Conservation (phyloP, 2,888 invertebrate species). For the Chymomyza procnemis region DNA sequence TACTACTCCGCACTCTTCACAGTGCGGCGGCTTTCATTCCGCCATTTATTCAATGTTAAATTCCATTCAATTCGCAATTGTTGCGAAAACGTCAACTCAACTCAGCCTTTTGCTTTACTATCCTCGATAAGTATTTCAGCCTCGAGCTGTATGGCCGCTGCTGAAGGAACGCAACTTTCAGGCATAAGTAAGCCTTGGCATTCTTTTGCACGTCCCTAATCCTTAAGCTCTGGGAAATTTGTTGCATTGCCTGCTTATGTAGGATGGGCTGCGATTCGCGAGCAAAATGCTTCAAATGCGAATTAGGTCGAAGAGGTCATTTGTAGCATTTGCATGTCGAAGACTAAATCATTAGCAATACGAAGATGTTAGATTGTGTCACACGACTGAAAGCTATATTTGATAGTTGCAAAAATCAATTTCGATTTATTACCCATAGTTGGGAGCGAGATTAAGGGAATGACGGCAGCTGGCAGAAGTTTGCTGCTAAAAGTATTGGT, state of each 20-base stretch:
- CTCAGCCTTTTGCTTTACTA: constrained; percentile 7
- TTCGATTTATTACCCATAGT: not conserved
- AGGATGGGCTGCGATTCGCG: not conserved
- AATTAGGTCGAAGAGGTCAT: not conserved
- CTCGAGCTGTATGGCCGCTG: not conserved
- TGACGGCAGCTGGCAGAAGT: too few relatives aligned
- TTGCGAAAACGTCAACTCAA: constrained; percentile 50
- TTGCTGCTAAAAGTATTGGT: too few relatives aligned
- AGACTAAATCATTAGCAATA: not conserved
- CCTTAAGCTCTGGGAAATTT: not conserved
- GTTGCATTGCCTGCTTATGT: not conserved
- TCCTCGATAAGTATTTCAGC: constrained; percentile 3
- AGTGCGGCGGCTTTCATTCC: not conserved
- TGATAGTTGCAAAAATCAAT: not conserved
- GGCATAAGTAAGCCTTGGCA: not conserved
- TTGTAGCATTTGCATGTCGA: not conserved
- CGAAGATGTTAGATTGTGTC: not conserved
- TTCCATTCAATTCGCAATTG: constrained; percentile 61
- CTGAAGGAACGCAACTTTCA: not conserved
- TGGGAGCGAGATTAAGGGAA: too few relatives aligned
- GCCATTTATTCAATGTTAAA: constrained; percentile 52
- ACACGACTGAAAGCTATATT: not conserved
- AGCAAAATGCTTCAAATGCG: not conserved
- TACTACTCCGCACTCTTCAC: not conserved
- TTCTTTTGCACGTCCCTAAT: not conserved